These are phyloP conservation scores for Plagiodera versicolora DNA, from an alignment of 2,888 invertebrate species.

Conservation along the genomic window DNA sequence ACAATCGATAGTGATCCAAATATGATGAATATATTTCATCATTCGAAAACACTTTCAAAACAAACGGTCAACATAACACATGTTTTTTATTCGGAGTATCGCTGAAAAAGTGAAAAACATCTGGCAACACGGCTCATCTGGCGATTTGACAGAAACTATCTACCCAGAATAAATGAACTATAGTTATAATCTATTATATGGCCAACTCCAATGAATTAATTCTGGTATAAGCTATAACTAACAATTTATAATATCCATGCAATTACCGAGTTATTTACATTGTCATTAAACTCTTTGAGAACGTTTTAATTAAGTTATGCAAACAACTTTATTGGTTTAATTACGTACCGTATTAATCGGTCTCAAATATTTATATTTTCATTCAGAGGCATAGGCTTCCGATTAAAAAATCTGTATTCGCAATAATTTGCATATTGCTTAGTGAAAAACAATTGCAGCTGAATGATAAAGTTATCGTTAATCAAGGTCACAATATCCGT, in stretches of 20 bases:
- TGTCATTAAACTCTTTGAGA: slow-evolving; percentile 2
- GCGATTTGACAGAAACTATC: too few species aligned
- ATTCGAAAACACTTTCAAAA: too few species aligned
- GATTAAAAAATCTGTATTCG: neutral
- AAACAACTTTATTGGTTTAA: slow-evolving; percentile 16
- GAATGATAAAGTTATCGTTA: slow-evolving; percentile 8
- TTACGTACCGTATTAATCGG: slow-evolving; percentile 8
- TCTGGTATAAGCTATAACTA: slow-evolving; percentile 7
- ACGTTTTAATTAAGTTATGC: slow-evolving; percentile 15
- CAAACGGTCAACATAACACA: too few species aligned
- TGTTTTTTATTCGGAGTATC: too few species aligned
- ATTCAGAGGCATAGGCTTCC: slow-evolving; percentile 1
- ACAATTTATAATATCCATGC: slow-evolving; percentile 18
- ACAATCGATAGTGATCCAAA: too few species aligned
- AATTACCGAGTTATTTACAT: slow-evolving; percentile 15
- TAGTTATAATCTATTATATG: too few species aligned
- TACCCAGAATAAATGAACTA: too few species aligned
- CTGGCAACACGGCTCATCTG: too few species aligned
- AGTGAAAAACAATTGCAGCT: slow-evolving; percentile 1
- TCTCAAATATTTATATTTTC: slow-evolving; percentile 16
- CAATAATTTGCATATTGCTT: neutral
- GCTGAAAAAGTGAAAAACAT: too few species aligned
- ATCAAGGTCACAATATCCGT: neutral
- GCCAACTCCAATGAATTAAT: neutral
- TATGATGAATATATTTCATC: too few species aligned